phyloP scores from a whole-genome alignment of 1,140 invertebrate species.

The Lasioglossum baleicum region DNA sequence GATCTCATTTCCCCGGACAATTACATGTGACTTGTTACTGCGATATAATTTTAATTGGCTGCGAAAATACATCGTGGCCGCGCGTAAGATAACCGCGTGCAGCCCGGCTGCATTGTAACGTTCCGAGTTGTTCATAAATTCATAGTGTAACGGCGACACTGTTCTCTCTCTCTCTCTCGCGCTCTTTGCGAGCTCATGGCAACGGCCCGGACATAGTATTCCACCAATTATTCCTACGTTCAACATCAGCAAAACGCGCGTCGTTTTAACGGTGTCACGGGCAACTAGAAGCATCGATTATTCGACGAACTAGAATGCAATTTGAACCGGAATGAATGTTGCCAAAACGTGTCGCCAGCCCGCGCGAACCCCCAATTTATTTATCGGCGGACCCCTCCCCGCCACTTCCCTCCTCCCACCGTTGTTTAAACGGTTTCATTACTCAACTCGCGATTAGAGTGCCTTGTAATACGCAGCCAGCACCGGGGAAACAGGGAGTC shows the following conservation, averaged over 20 bases:
- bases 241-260: constrained; percentile 23
- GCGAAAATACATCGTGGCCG: constrained; percentile 7
- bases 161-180: background rate
- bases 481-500: too few relatives aligned
- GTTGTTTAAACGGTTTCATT: constrained; percentile 13
- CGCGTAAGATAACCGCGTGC: constrained; percentile 33
- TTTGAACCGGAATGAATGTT: constrained; percentile 13
- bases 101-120: background rate
- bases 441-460: background rate
- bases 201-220: background rate
- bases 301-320: constrained; percentile 44
- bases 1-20: constrained; percentile 52
- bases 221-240: constrained; percentile 34
- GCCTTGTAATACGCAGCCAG: too few relatives aligned
- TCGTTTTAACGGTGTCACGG: constrained; percentile 43
- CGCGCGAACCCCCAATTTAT: constrained; percentile 21
- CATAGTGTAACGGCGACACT: constrained; percentile 4
- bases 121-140: constrained; percentile 32
- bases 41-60: constrained; percentile 61
- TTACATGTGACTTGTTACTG: constrained; percentile 41
- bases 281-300: constrained; percentile 42
- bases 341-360: constrained; percentile 22
- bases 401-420: too few relatives aligned
- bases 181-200: background rate
- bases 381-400: background rate